phyloP scores from a whole-genome alignment of 2,888 invertebrate genomes.

The Eurytoma adleriae region DNA sequence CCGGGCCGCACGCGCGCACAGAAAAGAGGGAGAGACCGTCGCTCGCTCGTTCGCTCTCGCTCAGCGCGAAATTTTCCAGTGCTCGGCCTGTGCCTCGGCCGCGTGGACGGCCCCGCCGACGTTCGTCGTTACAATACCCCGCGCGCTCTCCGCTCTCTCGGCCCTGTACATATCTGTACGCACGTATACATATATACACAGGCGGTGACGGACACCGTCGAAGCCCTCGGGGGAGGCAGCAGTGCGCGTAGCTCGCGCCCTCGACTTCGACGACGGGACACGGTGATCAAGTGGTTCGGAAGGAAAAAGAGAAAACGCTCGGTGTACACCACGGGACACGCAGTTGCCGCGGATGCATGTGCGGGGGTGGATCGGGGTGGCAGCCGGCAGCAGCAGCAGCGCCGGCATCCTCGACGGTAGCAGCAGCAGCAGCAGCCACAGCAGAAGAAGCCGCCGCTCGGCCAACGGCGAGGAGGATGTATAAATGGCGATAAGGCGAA shows the following conservation, averaged over 20 bases:
- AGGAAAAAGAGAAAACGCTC: background rate
- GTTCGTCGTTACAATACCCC: background rate
- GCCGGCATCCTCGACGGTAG: background rate
- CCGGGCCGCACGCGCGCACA: slow-evolving; percentile 6
- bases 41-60: background rate
- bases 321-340: background rate
- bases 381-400: background rate
- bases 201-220: too few relatives aligned
- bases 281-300: background rate
- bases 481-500: slow-evolving; percentile 56
- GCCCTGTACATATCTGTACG: background rate
- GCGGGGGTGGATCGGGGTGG: slow-evolving; percentile 7
- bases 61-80: slow-evolving; percentile 57
- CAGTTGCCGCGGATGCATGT: background rate
- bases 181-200: background rate
- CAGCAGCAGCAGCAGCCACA: background rate
- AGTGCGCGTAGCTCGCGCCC: background rate
- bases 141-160: background rate
- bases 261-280: too few relatives aligned
- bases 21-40: slow-evolving; percentile 15
- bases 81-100: slow-evolving; percentile 52
- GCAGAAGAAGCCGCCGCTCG: slow-evolving; percentile 1
- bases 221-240: background rate
- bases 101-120: slow-evolving; percentile 47
- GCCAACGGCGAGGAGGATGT: slow-evolving; percentile 19